Evolutionary conservation across 2,797 vertebrate genomes (phyloP).

Genomic region (Falco biarmicus): DNA sequence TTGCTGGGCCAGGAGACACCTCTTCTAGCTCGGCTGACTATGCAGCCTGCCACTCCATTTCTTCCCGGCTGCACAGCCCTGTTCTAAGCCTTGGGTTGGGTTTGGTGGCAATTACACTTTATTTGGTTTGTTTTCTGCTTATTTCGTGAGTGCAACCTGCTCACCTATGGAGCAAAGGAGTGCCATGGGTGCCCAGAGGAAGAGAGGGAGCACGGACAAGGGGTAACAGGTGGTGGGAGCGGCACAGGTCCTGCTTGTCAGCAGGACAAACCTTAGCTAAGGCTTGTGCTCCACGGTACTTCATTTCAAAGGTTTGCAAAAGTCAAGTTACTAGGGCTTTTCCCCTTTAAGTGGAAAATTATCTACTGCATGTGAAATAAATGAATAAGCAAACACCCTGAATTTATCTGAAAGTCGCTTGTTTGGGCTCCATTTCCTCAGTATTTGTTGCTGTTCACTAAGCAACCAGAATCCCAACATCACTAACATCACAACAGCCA

Average conservation of each 20-base stretch:
- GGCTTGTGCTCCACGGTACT: background rate
- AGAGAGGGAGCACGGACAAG: background rate
- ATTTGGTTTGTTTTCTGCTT: background rate
- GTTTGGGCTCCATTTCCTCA: background rate
- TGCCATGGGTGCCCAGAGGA: background rate
- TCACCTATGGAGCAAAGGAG: background rate
- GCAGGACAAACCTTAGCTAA: background rate
- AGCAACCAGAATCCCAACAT: constrained; percentile 39
- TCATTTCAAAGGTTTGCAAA: background rate
- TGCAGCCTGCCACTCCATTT: background rate
- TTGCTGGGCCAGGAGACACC: background rate
- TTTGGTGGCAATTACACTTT: background rate
- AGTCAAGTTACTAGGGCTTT: background rate
- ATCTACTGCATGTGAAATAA: background rate
- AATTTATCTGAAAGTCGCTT: constrained; percentile 7
- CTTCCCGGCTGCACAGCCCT: background rate
- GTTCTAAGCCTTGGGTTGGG: background rate
- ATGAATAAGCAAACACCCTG: background rate
- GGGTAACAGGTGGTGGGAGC: background rate
- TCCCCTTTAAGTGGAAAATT: background rate
- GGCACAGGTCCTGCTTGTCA: background rate
- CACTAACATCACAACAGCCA: constrained; percentile 19
- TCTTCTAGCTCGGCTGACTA: background rate
- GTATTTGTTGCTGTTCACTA: constrained; percentile 47
- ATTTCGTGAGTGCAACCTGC: background rate